These are phyloP conservation scores for Epistrophe grossulariae DNA, from an alignment of 2,888 invertebrate species.

Conservation along the genomic window DNA sequence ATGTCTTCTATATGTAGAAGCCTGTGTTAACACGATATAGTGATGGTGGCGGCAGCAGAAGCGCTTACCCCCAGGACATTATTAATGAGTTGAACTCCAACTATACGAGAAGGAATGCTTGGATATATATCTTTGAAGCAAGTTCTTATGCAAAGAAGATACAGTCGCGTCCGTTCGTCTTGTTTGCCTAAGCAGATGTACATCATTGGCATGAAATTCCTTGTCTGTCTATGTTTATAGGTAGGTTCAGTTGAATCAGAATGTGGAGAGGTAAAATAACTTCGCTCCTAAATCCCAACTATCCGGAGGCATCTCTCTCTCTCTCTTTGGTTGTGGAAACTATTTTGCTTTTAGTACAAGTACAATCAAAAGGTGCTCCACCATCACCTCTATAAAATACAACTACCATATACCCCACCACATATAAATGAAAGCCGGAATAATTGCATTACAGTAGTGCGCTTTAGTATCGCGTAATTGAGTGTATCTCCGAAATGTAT, in stretches of 20 bases:
- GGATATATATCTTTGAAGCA: conserved; percentile 24
- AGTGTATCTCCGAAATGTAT: conserved; percentile 72
- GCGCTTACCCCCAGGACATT: conserved; percentile 46
- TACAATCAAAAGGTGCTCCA: conserved; percentile 10
- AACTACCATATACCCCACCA: neutral
- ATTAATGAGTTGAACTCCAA: conserved; percentile 69
- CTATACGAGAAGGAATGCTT: conserved; percentile 38
- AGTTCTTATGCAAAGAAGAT: conserved; percentile 52
- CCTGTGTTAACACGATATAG: conserved; percentile 3
- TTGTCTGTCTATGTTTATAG: neutral
- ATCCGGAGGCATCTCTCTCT: conserved; percentile 40
- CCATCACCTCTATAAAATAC: neutral
- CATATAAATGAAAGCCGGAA: conserved; percentile 45
- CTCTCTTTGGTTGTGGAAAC: conserved; percentile 58
- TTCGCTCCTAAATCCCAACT: neutral
- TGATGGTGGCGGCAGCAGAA: conserved; percentile 14
- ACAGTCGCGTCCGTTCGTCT: neutral
- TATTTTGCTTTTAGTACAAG: conserved; percentile 49
- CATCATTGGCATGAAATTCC: conserved; percentile 46
- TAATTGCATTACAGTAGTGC: conserved; percentile 75
- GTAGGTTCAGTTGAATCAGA: conserved; percentile 7
- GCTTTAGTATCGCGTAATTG: conserved; percentile 66
- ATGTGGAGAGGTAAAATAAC: neutral
- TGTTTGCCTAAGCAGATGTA: conserved; percentile 55
- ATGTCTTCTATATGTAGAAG: conserved; percentile 21